phyloP scores from a whole-genome alignment of 2,113 vertebrate genomes.

The Jaculus jaculus region DNA sequence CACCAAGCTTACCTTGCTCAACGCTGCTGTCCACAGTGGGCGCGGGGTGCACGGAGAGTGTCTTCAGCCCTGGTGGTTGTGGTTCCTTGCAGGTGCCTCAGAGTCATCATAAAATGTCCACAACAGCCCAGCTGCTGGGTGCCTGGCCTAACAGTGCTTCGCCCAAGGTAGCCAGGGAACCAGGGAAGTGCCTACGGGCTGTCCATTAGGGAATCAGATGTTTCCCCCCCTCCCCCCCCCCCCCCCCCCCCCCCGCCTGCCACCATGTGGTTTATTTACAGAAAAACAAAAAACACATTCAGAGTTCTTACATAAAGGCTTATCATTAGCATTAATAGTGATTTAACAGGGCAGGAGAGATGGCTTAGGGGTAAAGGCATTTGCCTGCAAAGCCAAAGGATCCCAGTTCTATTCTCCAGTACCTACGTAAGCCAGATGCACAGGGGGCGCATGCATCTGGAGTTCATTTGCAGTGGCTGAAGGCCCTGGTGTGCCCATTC shows the following conservation, averaged over 20 bases:
- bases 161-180: not conserved
- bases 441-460: too few relatives aligned
- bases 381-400: too few relatives aligned
- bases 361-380: too few relatives aligned
- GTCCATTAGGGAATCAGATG: not conserved
- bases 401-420: too few relatives aligned
- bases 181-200: not conserved
- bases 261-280: not conserved
- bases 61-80: not conserved
- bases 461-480: too few relatives aligned
- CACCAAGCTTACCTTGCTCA: not conserved
- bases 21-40: not conserved
- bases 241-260: not conserved
- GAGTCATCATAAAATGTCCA: not conserved
- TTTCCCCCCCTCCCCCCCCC: not conserved
- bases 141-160: not conserved
- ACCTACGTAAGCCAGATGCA: too few relatives aligned
- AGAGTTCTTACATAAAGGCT: not conserved
- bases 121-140: not conserved
- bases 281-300: not conserved
- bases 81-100: not conserved
- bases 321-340: not conserved
- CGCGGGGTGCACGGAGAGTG: not conserved
- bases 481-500: too few relatives aligned
- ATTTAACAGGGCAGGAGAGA: too few relatives aligned